phyloP scores from a whole-genome alignment of 2,797 vertebrate genomes.

The Prionace glauca region DNA sequence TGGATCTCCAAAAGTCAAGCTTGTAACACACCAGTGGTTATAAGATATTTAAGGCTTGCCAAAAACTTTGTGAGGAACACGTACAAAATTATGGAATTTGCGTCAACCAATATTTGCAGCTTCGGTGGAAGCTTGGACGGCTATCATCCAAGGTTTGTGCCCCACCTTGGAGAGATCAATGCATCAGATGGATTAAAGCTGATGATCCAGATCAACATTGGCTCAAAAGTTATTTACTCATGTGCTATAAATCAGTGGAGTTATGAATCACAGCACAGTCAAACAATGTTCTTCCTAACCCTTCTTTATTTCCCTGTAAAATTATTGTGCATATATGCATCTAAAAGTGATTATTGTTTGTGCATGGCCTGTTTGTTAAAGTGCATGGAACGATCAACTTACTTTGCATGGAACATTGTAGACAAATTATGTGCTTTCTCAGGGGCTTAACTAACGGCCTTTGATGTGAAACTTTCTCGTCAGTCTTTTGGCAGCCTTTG shows the following conservation, averaged over 20 bases:
- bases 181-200: background rate
- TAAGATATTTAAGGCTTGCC: background rate
- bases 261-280: background rate
- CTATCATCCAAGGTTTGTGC: background rate
- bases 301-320: too few relatives aligned
- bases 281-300: too few relatives aligned
- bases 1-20: background rate
- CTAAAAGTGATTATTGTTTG: background rate
- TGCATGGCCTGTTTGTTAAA: background rate
- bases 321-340: background rate
- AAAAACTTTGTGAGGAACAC: background rate
- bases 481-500: background rate
- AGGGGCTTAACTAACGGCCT: background rate
- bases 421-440: background rate
- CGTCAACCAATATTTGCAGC: background rate
- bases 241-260: background rate
- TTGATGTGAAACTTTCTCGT: background rate
- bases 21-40: background rate
- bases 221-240: background rate
- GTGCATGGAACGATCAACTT: background rate
- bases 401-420: background rate
- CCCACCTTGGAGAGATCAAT: background rate
- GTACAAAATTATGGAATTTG: background rate
- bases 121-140: background rate
- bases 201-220: background rate